Percentiles rank a stretch among this genome's conserved stretches.
Conservation (phyloP, 2,113 vertebrate species). For the Myocastor coypus region DNA sequence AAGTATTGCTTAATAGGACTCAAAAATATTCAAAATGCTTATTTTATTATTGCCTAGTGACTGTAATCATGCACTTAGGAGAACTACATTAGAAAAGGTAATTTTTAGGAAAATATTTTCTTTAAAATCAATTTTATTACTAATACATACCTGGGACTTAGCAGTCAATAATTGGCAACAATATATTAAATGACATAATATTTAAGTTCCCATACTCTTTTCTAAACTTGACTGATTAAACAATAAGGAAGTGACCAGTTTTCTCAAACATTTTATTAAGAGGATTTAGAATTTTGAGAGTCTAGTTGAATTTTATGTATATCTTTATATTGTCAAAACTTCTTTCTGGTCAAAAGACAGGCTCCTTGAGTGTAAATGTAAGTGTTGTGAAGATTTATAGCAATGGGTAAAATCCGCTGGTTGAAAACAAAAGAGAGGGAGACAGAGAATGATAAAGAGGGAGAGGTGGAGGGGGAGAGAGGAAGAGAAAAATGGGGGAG, state of each 20-base stretch:
- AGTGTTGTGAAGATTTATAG: background rate
- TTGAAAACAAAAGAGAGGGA: background rate
- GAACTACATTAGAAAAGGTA: background rate
- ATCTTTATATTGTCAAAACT: background rate
- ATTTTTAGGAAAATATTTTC: background rate
- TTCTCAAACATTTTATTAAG: background rate
- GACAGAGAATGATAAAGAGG: background rate
- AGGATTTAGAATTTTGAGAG: background rate
- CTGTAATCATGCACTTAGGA: background rate
- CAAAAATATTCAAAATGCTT: conserved; percentile 5
- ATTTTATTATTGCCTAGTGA: too few species aligned
- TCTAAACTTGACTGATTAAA: conserved; percentile 34
- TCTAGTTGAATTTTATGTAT: background rate
- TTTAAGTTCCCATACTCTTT: background rate
- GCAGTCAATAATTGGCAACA: background rate
- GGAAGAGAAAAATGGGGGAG: too few species aligned
- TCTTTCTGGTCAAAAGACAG: background rate
- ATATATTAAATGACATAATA: too few species aligned
- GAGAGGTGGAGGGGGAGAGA: background rate
- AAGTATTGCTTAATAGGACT: background rate
- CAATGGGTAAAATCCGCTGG: background rate
- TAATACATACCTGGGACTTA: background rate
- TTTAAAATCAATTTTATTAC: background rate
- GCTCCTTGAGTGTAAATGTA: background rate
- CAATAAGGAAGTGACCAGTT: background rate